Evolutionary conservation across 2,113 vertebrate species (phyloP), one percentile per base, ranked within the genome.

Genomic region (Antigone vipio): DNA sequence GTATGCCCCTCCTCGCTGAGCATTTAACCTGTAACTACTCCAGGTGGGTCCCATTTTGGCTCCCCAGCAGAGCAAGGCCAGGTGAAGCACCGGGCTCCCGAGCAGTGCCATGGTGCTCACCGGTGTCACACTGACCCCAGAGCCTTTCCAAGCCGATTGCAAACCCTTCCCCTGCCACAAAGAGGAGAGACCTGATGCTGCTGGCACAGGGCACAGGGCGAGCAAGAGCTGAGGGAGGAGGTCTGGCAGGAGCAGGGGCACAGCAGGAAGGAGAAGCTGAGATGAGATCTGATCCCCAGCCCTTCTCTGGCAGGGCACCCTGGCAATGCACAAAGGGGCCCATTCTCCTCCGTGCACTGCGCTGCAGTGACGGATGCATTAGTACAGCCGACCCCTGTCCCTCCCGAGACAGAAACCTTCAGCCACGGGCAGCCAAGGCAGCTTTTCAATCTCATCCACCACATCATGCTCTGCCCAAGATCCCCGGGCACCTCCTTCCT

Each of bases 261-360:
- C 1, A 2, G 76, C 82, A 95, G 92, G 88, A 97, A 91, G 58
- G 49, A 83, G 45, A 64, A 68, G 60, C 53, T 80, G 71, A 69
- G 75, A 32, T 52, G 71, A 75, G 93, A 95, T 95, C 76, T 60
- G 86, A 95, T 94, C 69, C 83, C 58, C 63, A 56, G 79, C 27
- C 5, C 64, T 76, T 21, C 72, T 64, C 92, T 84, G 83, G 76
- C 86, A 83, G 53, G 38, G 23, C 44, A 40, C 66, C 6, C 56
- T 12, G 66, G 75, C 66, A 44, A 22, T 5, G 9, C 79, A 95
- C 85, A 93, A 90, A 92, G 87, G 75, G 52, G 40, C 52, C n/a
- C 63, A 83, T 96, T 95, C 84, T 92, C n/a, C 69, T 19, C 20
- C 1, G 1, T 2, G 29, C 1, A 2, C 86, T 59, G 45, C 0